Percentiles rank a stretch among this genome's conserved stretches.
Evolutionary conservation across 2,888 invertebrate species (phyloP).

Genomic region (Aphodius sticticus): DNA sequence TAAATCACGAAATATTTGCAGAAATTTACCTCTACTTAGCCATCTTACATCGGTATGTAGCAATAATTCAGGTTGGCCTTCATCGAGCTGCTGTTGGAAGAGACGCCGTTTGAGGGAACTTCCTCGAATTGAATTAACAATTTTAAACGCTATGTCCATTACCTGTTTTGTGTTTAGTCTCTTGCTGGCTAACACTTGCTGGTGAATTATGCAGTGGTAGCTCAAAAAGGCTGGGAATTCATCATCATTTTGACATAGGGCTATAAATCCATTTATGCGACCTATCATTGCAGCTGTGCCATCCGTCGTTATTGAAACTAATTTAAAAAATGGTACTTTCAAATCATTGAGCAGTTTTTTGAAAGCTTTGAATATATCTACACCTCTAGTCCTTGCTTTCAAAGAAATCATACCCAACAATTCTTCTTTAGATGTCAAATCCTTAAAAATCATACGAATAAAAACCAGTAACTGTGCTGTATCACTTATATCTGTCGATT

Average conservation of each 20-base stretch:
- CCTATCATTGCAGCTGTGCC: constrained; percentile 39
- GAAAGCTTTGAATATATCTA: constrained; percentile 38
- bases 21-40: too few relatives aligned
- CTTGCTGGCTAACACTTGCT: constrained; percentile 35
- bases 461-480: constrained; percentile 39
- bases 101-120: too few relatives aligned
- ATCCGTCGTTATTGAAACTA: constrained; percentile 40
- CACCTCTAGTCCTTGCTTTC: constrained; percentile 42
- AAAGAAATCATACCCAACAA: constrained; percentile 40
- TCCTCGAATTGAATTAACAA: too few relatives aligned
- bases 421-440: constrained; percentile 41
- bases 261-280: constrained; percentile 39
- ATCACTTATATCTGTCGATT: neutral
- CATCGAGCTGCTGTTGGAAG: too few relatives aligned
- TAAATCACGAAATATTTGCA: constrained; percentile 39
- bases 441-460: constrained; percentile 39
- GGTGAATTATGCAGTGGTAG: constrained; percentile 38
- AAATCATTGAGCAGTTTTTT: constrained; percentile 34
- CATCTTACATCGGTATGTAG: too few relatives aligned
- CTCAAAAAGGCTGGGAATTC: constrained; percentile 38
- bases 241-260: constrained; percentile 36
- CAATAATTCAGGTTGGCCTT: too few relatives aligned
- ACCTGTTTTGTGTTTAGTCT: too few relatives aligned
- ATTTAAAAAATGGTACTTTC: constrained; percentile 41
- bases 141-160: constrained; percentile 38